phyloP scores from a whole-genome alignment of 1,140 invertebrate genomes.

The Paramacrobiotus metropolitanus region DNA sequence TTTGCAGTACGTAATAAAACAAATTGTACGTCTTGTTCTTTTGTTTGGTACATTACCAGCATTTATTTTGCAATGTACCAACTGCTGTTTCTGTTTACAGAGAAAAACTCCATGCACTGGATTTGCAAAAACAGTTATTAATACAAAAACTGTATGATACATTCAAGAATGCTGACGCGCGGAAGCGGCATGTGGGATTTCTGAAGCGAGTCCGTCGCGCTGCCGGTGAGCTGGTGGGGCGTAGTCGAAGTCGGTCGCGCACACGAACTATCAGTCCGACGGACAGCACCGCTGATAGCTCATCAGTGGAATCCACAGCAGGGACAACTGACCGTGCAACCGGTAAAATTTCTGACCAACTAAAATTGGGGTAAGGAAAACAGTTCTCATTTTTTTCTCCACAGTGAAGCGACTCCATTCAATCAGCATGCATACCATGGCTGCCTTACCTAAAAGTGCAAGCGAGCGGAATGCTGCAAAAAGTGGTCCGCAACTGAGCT shows the following conservation, averaged over 20 bases:
- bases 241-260: neutral
- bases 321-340: neutral
- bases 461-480: neutral
- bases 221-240: neutral
- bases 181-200: neutral
- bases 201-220: neutral
- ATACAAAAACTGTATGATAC: neutral
- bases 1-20: too few species aligned
- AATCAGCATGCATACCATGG: neutral
- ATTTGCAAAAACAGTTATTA: neutral
- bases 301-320: neutral
- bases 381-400: neutral
- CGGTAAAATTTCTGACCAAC: neutral
- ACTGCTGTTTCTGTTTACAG: neutral
- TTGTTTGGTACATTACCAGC: too few species aligned
- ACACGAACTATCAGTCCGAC: neutral
- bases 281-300: neutral
- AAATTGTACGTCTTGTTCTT: too few species aligned
- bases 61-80: too few species aligned
- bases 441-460: too few species aligned
- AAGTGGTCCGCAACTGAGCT: neutral
- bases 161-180: neutral
- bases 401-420: neutral
- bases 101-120: neutral
- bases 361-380: neutral